Evolutionary conservation across 2,888 invertebrate genomes (phyloP), one percentile per base, ranked within the genome.

Genomic region (Drosophila cyrtoloma): DNA sequence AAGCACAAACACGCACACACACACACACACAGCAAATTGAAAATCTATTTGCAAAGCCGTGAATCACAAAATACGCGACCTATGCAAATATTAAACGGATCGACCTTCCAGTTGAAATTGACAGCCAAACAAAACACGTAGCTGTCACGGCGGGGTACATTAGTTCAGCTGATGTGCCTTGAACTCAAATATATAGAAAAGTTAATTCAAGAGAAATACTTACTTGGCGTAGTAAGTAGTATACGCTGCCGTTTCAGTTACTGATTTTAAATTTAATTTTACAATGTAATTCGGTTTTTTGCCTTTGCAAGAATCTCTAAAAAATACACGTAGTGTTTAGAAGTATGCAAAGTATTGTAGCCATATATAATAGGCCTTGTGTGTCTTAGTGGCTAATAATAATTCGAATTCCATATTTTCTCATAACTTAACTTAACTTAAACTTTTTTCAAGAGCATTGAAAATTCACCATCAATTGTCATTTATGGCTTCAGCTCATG

Each of bases 51-150:
- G 80, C 74, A 51, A 71, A 52, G 69, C 85, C 75, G 85, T 83
- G 80, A 86, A 86, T 85, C 83, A 85, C 76, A 75, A 82, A 83
- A 86, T 80, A 37, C 85, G 83, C 82, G 82, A 78, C 80, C 83
- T 83, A 80, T 82, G 85, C 87, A 86, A 86, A 86, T 86, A 86
- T 70, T 63, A 71, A 61, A 56, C 59, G 57, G 69, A 66, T 65
- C 65, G 30, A 79, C 68, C 82, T 77, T 60, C 47, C 30, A 78
- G 67, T 77, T 55, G 67, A 53, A 64, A 69, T 58, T 47, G 33
- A 62, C 30, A 59, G 22, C 47, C n/a, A 28, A 10, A 7, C 35
- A 28, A n/a, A 53, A 19, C 28, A 26, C 50, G 28, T 28, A 30
- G 9, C 39, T 39, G n/a, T 16, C 12, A 26, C 10, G 44, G 5